A percentile compares a stretch with the other conserved stretches of the same genome.
phyloP scores from a whole-genome alignment of 2,888 invertebrate species.

The Tetranychus truncatus region DNA sequence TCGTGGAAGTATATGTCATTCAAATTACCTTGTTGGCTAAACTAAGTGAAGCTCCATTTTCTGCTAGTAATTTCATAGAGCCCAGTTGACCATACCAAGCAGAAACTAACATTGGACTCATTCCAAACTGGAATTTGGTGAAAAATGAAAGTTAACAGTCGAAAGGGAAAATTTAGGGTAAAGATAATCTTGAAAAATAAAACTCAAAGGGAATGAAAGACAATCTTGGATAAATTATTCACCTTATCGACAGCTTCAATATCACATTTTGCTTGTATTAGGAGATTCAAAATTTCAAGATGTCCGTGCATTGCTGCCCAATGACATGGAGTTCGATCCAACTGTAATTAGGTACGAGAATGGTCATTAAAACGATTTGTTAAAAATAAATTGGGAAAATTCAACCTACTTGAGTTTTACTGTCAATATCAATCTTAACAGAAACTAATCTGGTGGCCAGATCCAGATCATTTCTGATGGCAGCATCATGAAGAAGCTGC shows the following conservation, averaged over 20 bases:
- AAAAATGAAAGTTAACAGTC: conserved; percentile 17
- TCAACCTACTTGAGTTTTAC: conserved; percentile 32
- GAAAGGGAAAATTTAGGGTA: neutral
- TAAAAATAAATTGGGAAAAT: neutral
- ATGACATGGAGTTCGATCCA: conserved; percentile 34
- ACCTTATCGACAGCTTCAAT: conserved; percentile 33
- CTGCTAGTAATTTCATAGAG: conserved; percentile 29
- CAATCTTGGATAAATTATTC: conserved; percentile 6
- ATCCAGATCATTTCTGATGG: conserved; percentile 32
- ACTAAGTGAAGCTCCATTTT: conserved; percentile 1
- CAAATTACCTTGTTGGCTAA: neutral
- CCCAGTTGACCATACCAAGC: conserved; percentile 27
- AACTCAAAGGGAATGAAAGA: neutral
- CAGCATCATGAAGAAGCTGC: conserved; percentile 33
- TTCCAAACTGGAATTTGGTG: conserved; percentile 34
- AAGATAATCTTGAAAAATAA: neutral
- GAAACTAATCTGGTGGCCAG: conserved; percentile 30
- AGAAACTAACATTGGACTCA: conserved; percentile 27
- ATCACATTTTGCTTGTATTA: conserved; percentile 33
- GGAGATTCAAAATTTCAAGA: conserved; percentile 30
- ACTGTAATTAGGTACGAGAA: conserved; percentile 17
- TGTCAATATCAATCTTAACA: conserved; percentile 33
- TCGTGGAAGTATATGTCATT: neutral
- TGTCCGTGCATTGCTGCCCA: conserved; percentile 35
- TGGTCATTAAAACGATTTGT: neutral